Evolutionary conservation across 2,113 vertebrate genomes (phyloP).

Genomic region (Siniperca chuatsi): DNA sequence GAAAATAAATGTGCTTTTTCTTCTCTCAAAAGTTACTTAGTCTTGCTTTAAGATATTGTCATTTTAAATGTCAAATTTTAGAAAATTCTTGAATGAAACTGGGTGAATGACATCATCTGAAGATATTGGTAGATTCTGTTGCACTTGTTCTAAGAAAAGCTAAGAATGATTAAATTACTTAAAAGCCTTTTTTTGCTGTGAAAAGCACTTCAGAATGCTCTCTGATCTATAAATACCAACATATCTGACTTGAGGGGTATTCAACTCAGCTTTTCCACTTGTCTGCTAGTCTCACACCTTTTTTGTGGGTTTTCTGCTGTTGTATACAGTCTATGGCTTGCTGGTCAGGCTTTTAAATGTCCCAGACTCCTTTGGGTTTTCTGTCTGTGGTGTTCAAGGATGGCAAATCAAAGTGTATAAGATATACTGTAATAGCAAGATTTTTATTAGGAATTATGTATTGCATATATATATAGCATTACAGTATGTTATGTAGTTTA

Average conservation of each 20-base stretch:
- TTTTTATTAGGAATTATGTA: neutral
- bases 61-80: neutral
- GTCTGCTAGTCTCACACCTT: slow-evolving; percentile 10
- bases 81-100: neutral
- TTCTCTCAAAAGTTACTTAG: neutral
- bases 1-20: neutral
- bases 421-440: neutral
- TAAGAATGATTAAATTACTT: neutral
- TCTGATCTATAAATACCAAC: slow-evolving; percentile 61
- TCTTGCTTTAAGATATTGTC: neutral
- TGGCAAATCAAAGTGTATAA: neutral
- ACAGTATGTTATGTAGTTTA: neutral
- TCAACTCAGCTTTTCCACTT: slow-evolving; percentile 7
- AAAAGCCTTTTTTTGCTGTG: neutral
- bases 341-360: slow-evolving; percentile 9
- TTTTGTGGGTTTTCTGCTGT: slow-evolving; percentile 6
- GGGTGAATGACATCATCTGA: neutral
- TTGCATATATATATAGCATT: neutral
- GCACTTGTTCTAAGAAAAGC: neutral
- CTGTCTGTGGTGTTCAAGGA: neutral
- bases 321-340: neutral
- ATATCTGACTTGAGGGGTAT: slow-evolving; percentile 33
- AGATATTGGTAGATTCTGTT: neutral
- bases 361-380: slow-evolving; percentile 10
- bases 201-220: neutral